A percentile compares a stretch with the other conserved stretches of the same genome.
Evolutionary conservation across 1,140 invertebrate genomes (phyloP).

Genomic region (Lucilia sericata): DNA sequence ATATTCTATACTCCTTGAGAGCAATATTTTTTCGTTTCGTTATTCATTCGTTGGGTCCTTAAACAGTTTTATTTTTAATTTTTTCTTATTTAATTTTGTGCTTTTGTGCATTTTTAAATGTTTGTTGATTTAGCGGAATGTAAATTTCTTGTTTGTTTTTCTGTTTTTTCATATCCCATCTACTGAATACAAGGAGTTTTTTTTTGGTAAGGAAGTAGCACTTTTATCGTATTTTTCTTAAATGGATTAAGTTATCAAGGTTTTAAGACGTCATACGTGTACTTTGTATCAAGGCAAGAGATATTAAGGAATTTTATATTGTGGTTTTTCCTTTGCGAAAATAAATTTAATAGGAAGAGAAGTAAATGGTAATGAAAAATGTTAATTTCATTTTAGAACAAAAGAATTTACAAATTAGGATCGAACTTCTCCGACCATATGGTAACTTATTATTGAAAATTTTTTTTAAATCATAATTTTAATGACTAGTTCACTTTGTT

Average conservation of each 20-base stretch:
- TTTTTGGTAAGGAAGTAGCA: not conserved
- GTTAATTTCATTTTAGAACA: too few relatives aligned
- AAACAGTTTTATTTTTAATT: not conserved
- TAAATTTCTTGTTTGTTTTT: conserved; percentile 53
- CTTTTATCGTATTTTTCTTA: conserved; percentile 56
- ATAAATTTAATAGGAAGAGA: not conserved
- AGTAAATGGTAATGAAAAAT: not conserved
- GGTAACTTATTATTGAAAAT: too few relatives aligned
- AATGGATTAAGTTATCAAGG: conserved; percentile 58
- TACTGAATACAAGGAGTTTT: not conserved
- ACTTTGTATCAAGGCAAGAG: not conserved
- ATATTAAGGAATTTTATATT: conserved; percentile 22
- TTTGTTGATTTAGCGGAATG: conserved; percentile 67
- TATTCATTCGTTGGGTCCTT: not conserved
- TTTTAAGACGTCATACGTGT: not conserved
- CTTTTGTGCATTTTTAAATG: conserved; percentile 54
- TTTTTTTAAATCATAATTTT: too few relatives aligned
- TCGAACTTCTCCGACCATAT: too few relatives aligned
- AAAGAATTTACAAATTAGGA: too few relatives aligned
- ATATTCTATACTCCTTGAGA: conserved; percentile 32
- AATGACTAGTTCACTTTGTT: too few relatives aligned
- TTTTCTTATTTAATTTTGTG: conserved; percentile 45
- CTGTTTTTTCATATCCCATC: not conserved
- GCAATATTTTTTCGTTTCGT: not conserved
- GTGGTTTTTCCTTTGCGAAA: not conserved